These are phyloP conservation scores for Turnix velox DNA, from an alignment of 2,113 vertebrate genomes.

Conservation along the genomic window DNA sequence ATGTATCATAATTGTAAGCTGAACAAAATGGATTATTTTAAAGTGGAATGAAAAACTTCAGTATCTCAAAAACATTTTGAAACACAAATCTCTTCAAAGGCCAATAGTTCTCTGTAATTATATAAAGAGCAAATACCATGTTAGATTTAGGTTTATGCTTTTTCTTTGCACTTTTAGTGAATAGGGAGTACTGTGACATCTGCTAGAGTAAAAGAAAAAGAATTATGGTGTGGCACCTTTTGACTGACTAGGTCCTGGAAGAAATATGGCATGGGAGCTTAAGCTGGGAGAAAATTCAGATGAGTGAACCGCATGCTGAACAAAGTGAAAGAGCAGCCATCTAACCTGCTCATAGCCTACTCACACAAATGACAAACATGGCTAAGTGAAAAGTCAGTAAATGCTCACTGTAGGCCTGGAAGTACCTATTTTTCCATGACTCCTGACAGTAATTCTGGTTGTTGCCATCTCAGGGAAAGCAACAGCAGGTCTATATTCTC, in stretches of 20 bases:
- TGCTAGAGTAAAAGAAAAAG: not conserved
- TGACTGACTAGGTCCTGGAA: not conserved
- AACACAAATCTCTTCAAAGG: not conserved
- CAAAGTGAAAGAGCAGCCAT: not conserved
- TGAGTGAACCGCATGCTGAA: not conserved
- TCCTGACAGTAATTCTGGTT: not conserved
- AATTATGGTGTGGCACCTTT: not conserved
- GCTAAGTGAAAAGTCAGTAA: not conserved
- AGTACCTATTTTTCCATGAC: not conserved
- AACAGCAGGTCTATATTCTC: not conserved
- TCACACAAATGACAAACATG: not conserved
- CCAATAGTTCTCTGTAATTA: not conserved
- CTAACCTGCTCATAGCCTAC: not conserved
- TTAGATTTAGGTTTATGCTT: not conserved
- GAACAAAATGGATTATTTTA: not conserved
- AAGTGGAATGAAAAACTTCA: not conserved
- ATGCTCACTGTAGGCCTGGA: not conserved
- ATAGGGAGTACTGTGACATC: not conserved
- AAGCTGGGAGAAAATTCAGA: not conserved
- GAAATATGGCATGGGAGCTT: not conserved
- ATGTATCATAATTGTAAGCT: not conserved
- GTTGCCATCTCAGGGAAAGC: not conserved
- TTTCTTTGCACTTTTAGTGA: not conserved
- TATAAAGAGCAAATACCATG: not conserved
- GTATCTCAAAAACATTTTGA: not conserved